Base-by-base conservation (phyloP, 2,888 invertebrate species). In the Plagodis pulveraria region DNA sequence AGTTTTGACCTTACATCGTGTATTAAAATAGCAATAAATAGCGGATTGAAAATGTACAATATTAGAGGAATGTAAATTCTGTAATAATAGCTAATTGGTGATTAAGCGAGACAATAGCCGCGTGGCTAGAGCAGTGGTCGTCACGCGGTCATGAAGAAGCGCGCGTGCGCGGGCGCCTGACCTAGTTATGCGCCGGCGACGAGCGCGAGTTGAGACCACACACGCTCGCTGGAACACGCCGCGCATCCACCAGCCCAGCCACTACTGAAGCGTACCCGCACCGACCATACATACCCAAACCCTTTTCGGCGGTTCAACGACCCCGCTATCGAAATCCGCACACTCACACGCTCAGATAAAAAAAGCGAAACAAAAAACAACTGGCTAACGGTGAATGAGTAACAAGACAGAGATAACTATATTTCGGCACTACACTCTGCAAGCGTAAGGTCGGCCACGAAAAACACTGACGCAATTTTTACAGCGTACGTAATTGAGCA, bases 391-490 rank as follows among this genome's bases (percentile, higher is more conserved):
- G 86, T 88, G 81, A 87, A 90, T 87, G 83, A 89, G 83, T 78
- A 56, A 87, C 74, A 71, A 89, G 91, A 91, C 83, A 87, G 92
- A 91, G 91, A 92, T 88, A 86, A 90, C 84, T 84, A 89, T 91
- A 91, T 91, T 91, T 91, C 80, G 91, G 87, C 82, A 66, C 80
- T 74, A 79, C 78, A 81, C 84, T 82, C 84, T 76, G 73, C 77
- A 76, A 84, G 74, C 79, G 81, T 91, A 89, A 91, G 89, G 89
- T 91, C 90, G 90, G 74, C 89, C 76, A 87, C 89, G 89, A 91
- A 91, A 91, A 91, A 90, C 85, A 91, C 91, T 91, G 90, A 91
- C 90, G 92, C 91, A 91, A 92, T 91, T 92, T 92, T 92, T 91
- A 91, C 87, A 89, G 84, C 85, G 90, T 87, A 87, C 89, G 90